Evolutionary conservation across 2,888 invertebrate genomes (phyloP).

Genomic region (Pogonocherus hispidulus): DNA sequence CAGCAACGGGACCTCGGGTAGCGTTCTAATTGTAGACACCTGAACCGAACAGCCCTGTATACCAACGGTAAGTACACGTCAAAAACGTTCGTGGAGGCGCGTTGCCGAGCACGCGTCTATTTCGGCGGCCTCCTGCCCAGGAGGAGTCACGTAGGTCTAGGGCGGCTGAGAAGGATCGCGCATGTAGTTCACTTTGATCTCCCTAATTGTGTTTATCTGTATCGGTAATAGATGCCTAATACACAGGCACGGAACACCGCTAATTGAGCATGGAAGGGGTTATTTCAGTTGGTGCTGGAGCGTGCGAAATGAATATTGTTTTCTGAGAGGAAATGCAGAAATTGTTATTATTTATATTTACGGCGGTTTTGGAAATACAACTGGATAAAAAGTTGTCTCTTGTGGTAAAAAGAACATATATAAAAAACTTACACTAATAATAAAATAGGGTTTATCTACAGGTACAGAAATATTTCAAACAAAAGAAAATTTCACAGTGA

Average conservation of each 20-base stretch:
- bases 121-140: conserved; percentile 55
- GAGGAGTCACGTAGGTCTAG: conserved; percentile 64
- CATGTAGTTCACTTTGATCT: conserved; percentile 60
- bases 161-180: conserved; percentile 62
- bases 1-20: too few species aligned
- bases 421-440: too few species aligned
- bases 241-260: conserved; percentile 37
- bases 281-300: conserved; percentile 27
- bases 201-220: conserved; percentile 58
- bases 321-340: neutral
- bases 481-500: too few species aligned
- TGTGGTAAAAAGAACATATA: too few species aligned
- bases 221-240: conserved; percentile 54
- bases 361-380: too few species aligned
- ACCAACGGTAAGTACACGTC: conserved; percentile 51
- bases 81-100: conserved; percentile 64
- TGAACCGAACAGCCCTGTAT: too few species aligned
- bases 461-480: too few species aligned
- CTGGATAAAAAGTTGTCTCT: too few species aligned
- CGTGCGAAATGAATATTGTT: neutral
- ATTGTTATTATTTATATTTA: too few species aligned
- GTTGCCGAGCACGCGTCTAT: conserved; percentile 59
- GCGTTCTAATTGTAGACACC: too few species aligned
- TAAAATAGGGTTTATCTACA: too few species aligned
- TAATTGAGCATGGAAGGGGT: conserved; percentile 41